Evolutionary conservation across 2,888 invertebrate genomes (phyloP).

Genomic region (Blera fallax): DNA sequence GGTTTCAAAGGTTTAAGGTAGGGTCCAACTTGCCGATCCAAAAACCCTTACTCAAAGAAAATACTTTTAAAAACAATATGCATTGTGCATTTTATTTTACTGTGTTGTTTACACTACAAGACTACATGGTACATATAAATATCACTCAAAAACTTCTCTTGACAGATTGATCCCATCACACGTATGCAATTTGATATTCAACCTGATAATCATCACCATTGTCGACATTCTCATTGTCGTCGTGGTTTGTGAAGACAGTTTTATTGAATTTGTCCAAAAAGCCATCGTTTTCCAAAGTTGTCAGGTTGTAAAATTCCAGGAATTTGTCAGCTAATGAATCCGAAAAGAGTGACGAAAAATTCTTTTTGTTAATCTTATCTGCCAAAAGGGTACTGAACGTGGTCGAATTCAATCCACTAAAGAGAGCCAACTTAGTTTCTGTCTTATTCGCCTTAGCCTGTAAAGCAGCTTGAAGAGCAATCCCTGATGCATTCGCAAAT

Average conservation of each 20-base stretch:
- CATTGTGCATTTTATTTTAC: no score
- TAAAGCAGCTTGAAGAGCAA: neutral
- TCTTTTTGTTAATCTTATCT: neutral
- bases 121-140: no score
- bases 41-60: no score
- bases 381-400: neutral
- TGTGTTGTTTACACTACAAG: neutral
- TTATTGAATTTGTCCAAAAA: neutral
- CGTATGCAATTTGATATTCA: neutral
- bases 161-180: neutral
- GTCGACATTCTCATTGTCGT: neutral
- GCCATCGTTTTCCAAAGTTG: neutral
- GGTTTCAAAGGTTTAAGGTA: no score
- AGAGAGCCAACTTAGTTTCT: neutral
- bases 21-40: no score
- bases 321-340: neutral
- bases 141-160: neutral
- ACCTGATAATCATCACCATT: neutral
- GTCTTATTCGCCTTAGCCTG: slow-evolving; percentile 9
- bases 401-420: neutral
- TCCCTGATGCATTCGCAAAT: slow-evolving; percentile 1
- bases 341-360: neutral
- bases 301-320: neutral
- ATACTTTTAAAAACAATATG: no score
- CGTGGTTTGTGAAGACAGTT: neutral